A percentile compares a stretch with the other conserved stretches of the same genome.
Evolutionary conservation across 2,797 vertebrate genomes (phyloP).

Genomic region (Danio aesculapii): DNA sequence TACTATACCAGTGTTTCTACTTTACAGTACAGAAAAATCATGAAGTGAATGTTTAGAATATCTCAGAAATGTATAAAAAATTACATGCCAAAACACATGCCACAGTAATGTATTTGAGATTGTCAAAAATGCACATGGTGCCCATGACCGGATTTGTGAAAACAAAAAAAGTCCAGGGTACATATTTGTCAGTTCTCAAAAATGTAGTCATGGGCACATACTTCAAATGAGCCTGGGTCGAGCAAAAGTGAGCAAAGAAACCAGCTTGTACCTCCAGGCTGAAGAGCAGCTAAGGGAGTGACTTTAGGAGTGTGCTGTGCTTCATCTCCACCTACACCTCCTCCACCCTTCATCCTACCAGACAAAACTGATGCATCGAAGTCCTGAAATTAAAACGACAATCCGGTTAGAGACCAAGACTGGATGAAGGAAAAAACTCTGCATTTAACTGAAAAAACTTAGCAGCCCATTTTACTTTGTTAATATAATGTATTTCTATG

Average conservation of each 20-base stretch:
- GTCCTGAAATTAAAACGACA: constrained; percentile 70
- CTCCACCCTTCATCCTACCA: constrained; percentile 84
- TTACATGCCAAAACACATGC: no score
- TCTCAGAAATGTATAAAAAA: no score
- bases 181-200: no score
- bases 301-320: background rate
- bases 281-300: constrained; percentile 48
- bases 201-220: no score
- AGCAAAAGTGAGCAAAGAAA: background rate
- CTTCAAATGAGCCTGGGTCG: no score
- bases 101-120: no score
- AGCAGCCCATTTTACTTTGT: background rate
- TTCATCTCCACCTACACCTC: constrained; percentile 66
- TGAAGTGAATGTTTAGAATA: no score
- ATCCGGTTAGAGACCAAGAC: background rate
- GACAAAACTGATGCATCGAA: constrained; percentile 78
- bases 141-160: no score
- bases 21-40: no score
- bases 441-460: background rate
- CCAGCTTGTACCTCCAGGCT: constrained; percentile 66
- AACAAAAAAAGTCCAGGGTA: no score
- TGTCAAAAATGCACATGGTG: no score
- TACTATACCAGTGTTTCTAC: no score
- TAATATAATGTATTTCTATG: background rate
- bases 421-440: background rate